These are phyloP conservation scores for Leptobrachium ailaonicum DNA, from an alignment of 2,113 vertebrate species.

Conservation along the genomic window DNA sequence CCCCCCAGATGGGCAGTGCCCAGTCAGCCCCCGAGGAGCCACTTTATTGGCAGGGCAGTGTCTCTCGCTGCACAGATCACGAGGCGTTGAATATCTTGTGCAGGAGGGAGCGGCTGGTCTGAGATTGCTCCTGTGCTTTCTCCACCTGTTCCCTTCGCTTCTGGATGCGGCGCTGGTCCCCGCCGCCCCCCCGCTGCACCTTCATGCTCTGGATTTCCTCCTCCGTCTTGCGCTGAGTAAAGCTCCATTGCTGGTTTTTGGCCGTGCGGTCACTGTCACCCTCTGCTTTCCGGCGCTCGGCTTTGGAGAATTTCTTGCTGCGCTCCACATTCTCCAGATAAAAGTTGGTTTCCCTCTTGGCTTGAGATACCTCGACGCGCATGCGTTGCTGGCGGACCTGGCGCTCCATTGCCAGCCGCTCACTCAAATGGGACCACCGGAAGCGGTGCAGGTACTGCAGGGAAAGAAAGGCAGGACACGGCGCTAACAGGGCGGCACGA, in stretches of 20 bases:
- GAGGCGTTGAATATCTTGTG: conserved; percentile 78
- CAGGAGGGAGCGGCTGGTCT: conserved; percentile 79
- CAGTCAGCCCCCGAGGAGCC: neutral
- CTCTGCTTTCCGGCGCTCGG: conserved; percentile 57
- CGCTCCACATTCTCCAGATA: conserved; percentile 84
- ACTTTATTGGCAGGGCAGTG: neutral
- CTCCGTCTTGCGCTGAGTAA: conserved; percentile 79
- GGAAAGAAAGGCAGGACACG: neutral
- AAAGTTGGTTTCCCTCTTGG: conserved; percentile 84
- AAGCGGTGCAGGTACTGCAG: conserved; percentile 87
- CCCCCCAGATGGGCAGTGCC: neutral
- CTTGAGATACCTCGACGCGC: conserved; percentile 82
- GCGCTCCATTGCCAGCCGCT: conserved; percentile 82
- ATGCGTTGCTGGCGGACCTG: conserved; percentile 81
- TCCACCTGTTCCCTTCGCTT: conserved; percentile 54
- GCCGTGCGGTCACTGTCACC: conserved; percentile 37
- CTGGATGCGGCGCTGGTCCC: conserved; percentile 50
- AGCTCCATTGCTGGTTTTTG: conserved; percentile 74
- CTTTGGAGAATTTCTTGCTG: conserved; percentile 69
- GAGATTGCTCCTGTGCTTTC: conserved; percentile 70
- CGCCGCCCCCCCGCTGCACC: conserved; percentile 48
- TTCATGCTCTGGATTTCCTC: conserved; percentile 72
- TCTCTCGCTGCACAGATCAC: neutral
- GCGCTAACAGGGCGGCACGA: neutral
- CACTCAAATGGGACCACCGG: conserved; percentile 86